Evolutionary conservation across 2,113 vertebrate species (phyloP).

Genomic region (Nesospiza acunhae): DNA sequence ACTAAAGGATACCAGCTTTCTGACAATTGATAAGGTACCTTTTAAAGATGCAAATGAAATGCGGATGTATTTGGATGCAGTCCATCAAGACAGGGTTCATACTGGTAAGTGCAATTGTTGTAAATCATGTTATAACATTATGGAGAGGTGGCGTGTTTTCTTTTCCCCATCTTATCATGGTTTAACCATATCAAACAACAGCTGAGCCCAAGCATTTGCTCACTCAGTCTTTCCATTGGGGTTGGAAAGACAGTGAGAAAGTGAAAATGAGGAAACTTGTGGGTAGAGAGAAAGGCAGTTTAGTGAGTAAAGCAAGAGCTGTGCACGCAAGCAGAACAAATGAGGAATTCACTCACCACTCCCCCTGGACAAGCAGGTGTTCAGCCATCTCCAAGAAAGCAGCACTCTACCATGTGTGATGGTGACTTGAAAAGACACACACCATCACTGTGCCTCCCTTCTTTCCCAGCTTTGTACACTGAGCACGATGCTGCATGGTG

Average conservation of each 20-base stretch:
- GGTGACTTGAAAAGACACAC: neutral
- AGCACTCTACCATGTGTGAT: neutral
- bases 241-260: neutral
- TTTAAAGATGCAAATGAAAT: slow-evolving; percentile 83
- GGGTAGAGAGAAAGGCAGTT: neutral
- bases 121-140: neutral
- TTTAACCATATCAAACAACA: neutral
- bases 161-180: neutral
- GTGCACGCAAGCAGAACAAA: neutral
- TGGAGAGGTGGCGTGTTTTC: neutral
- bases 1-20: slow-evolving; percentile 86
- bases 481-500: rapidly evolving
- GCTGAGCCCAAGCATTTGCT: neutral
- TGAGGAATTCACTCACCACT: neutral
- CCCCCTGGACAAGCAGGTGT: neutral
- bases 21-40: slow-evolving; percentile 88
- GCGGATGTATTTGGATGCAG: slow-evolving; percentile 88
- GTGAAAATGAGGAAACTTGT: neutral
- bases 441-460: neutral
- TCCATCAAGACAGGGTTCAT: slow-evolving; percentile 83
- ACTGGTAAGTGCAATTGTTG: slow-evolving; percentile 72
- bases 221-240: neutral
- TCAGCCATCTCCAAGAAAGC: neutral
- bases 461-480: neutral
- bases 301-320: neutral